These are phyloP conservation scores for Podocnemis expansa DNA, from an alignment of 2,113 vertebrate species.

Conservation along the genomic window DNA sequence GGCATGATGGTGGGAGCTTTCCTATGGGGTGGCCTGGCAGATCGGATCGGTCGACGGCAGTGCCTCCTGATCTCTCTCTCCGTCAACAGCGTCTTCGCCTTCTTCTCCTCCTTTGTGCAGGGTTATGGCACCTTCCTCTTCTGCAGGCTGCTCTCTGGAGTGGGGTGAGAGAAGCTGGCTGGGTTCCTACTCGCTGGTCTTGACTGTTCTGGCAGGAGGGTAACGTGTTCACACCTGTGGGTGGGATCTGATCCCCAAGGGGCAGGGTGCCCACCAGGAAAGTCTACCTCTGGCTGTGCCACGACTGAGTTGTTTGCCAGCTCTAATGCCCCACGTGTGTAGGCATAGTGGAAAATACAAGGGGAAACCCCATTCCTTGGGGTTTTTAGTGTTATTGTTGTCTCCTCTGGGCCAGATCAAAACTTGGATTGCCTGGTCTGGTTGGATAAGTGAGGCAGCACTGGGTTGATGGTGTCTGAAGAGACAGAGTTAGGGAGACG, in stretches of 20 bases:
- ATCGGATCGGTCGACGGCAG: conserved; percentile 92
- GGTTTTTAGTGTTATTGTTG: background rate
- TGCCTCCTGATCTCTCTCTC: conserved; percentile 97
- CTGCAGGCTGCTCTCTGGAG: conserved; percentile 93
- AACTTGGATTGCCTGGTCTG: background rate
- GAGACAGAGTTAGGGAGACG: background rate
- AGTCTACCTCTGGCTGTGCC: background rate
- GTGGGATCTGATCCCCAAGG: background rate
- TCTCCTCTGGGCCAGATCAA: background rate
- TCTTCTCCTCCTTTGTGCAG: conserved; percentile 98
- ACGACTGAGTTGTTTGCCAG: background rate
- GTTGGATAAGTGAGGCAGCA: background rate
- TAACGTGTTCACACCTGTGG: background rate
- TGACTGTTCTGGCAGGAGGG: background rate
- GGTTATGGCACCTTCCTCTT: conserved; percentile 97
- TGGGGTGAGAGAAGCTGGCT: conserved; percentile 84
- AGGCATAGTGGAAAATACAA: background rate
- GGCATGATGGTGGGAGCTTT: conserved; percentile 99
- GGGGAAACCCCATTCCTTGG: background rate
- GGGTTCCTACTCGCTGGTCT: background rate
- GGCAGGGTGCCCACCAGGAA: background rate
- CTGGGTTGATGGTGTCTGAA: background rate
- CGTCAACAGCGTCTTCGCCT: conserved; percentile 97
- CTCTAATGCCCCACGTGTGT: background rate
- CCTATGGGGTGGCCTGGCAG: conserved; percentile 95